Base-by-base conservation (phyloP, 2,888 invertebrate species). In the Gortyna flavago region DNA sequence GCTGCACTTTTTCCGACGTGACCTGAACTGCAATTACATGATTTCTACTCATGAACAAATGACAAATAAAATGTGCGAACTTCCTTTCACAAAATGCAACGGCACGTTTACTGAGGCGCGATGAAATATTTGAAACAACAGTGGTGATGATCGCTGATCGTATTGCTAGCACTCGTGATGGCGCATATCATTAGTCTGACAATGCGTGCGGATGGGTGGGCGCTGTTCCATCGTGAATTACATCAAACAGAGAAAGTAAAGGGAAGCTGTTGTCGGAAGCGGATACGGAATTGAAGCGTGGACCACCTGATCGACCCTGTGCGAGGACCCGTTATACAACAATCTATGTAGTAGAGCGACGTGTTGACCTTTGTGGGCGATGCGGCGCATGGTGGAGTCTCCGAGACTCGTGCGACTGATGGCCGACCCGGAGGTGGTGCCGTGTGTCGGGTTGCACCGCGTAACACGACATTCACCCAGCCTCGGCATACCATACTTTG, bases 1-100 rank as follows among this genome's bases (percentile, higher is more conserved):
- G 96, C 90, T 92, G 86, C 88, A 94, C 94, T 94, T 93, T 95
- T 95, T 90, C 92, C 90, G 78, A 93, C 95, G 95, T 96, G 96
- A 92, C 91, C 90, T 78, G 95, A 93, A 92, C 88, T 85, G 75
- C 75, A 91, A 93, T 89, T 66, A 71, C 71, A 88, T 86, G 90
- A 89, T 92, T 93, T 91, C 91, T 91, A 91, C 87, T 88, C 74
- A 72, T 83, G 85, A 87, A 83, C 85, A 81, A 87, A 88, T 85
- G 77, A 80, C 85, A 83, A 90, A 89, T 84, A 88, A 87, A 87
- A 87, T 75, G 79, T 77, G 72, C 77, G 78, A 76, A 80, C 81
- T 84, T 88, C 89, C 90, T 92, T 91, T 91, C 91, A 91, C 91
- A 88, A 90, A 84, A 89, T 87, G 84, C 89, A 86, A 77, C 86